Conservation (phyloP, 2,888 invertebrate species). For the Pediacus dermestoides region DNA sequence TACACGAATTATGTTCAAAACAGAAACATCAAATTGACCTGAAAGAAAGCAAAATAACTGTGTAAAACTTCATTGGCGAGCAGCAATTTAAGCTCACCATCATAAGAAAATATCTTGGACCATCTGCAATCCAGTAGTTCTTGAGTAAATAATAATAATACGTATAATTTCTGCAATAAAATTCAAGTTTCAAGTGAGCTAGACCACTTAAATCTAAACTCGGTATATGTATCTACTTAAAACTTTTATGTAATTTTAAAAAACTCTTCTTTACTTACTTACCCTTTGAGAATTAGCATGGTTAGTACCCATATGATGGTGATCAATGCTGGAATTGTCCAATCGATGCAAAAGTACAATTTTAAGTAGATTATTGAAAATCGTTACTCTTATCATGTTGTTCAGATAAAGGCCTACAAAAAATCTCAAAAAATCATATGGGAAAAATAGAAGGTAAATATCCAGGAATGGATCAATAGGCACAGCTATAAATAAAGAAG, state of each 20-base stretch:
- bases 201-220: too few relatives aligned
- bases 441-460: too few relatives aligned
- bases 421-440: too few relatives aligned
- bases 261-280: too few relatives aligned
- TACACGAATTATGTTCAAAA: constrained; percentile 76
- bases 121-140: constrained; percentile 89
- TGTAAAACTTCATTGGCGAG: too few relatives aligned
- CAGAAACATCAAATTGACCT: constrained; percentile 76
- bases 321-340: constrained; percentile 69
- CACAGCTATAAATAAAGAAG: too few relatives aligned
- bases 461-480: too few relatives aligned
- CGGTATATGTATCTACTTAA: too few relatives aligned
- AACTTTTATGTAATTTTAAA: too few relatives aligned
- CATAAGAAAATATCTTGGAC: constrained; percentile 76
- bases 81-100: constrained; percentile 58
- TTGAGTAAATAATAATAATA: constrained; percentile 77
- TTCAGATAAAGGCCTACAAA: constrained; percentile 88
- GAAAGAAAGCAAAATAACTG: constrained; percentile 31
- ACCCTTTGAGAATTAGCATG: too few relatives aligned
- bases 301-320: constrained; percentile 66
- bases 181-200: constrained; percentile 2
- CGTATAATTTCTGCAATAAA: constrained; percentile 59
- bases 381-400: constrained; percentile 74
- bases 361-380: constrained; percentile 67
- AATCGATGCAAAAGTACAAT: constrained; percentile 63